phyloP scores from a whole-genome alignment of 2,113 vertebrate species.

The Orientallactaga bullata region DNA sequence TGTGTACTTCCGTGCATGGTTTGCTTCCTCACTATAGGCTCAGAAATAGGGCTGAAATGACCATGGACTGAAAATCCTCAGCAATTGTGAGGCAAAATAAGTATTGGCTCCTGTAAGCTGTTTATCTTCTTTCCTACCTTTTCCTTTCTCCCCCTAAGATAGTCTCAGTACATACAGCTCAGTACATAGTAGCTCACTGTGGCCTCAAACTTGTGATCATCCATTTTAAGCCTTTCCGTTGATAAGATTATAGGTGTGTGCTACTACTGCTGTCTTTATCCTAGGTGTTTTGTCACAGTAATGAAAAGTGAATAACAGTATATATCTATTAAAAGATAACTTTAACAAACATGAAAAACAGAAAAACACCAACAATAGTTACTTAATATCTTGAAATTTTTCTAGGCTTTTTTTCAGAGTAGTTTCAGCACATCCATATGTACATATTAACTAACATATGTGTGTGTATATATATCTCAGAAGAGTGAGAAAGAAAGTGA shows the following conservation, averaged over 20 bases:
- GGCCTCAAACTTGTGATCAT: too few relatives aligned
- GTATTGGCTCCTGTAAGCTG: not conserved
- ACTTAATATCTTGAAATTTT: conserved; percentile 16
- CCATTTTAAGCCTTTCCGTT: not conserved
- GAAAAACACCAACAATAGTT: not conserved
- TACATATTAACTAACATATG: too few relatives aligned
- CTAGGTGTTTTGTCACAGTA: not conserved
- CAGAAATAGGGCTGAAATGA: not conserved
- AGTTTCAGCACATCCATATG: not conserved
- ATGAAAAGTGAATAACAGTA: not conserved
- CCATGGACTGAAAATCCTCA: not conserved
- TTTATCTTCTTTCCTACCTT: not conserved
- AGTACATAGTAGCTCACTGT: not conserved
- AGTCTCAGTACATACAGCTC: not conserved
- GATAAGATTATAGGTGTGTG: not conserved
- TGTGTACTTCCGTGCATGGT: not conserved
- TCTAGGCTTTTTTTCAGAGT: not conserved
- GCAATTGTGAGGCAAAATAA: not conserved
- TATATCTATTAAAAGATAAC: not conserved
- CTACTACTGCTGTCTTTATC: not conserved
- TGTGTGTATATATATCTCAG: too few relatives aligned
- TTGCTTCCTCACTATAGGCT: not conserved
- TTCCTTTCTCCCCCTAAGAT: not conserved
- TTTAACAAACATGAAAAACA: conserved; percentile 36
- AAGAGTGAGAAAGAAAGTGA: not conserved